These are phyloP conservation scores for Choreutis nemorana DNA, from an alignment of 2,888 invertebrate species.

Conservation along the genomic window DNA sequence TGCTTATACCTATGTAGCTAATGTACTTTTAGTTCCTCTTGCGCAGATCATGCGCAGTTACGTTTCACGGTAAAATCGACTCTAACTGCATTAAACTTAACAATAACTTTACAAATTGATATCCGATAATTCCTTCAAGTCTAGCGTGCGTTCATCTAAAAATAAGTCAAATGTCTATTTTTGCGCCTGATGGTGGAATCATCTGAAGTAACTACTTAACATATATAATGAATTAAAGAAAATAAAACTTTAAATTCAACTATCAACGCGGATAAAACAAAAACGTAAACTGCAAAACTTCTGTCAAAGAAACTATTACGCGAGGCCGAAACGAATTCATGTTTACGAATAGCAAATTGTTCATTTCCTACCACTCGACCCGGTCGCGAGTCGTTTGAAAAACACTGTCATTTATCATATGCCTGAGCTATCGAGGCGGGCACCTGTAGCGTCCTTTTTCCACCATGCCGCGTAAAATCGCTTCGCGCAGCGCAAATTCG, in stretches of 20 bases:
- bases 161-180: too few species aligned
- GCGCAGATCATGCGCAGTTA: slow-evolving; percentile 52
- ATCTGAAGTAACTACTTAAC: too few species aligned
- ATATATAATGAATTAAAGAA: not conserved
- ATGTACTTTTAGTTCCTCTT: slow-evolving; percentile 30
- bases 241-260: slow-evolving; percentile 1
- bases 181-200: too few species aligned
- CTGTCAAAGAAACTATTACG: slow-evolving; percentile 1
- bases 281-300: slow-evolving; percentile 1
- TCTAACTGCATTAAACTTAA: slow-evolving; percentile 25
- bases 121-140: too few species aligned
- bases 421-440: slow-evolving; percentile 21
- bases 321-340: too few species aligned
- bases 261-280: not conserved
- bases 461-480: slow-evolving; percentile 22
- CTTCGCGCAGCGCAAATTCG: slow-evolving; percentile 22
- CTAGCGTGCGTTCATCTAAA: too few species aligned
- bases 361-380: slow-evolving; percentile 29
- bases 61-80: slow-evolving; percentile 20
- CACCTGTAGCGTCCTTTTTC: slow-evolving; percentile 46
- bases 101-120: slow-evolving; percentile 27
- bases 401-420: slow-evolving; percentile 40
- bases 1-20: slow-evolving; percentile 18
- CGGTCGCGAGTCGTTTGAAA: slow-evolving; percentile 25
- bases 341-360: not conserved